Conservation (phyloP, 2,113 vertebrate genomes). For the Arizona elegans region DNA sequence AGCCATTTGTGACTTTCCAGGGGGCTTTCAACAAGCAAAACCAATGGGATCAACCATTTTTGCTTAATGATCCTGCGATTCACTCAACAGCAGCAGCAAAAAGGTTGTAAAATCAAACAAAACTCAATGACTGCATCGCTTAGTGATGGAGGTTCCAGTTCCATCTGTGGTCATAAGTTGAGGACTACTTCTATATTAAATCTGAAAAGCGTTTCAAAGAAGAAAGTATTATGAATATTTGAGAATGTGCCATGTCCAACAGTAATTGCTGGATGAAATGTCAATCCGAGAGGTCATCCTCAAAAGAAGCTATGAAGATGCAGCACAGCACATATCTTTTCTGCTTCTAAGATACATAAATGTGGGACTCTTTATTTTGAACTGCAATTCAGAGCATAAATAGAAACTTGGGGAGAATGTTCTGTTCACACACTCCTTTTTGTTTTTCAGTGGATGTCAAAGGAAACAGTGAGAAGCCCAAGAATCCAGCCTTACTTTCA, state of each 20-base stretch:
- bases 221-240: slow-evolving; percentile 25
- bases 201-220: rapidly evolving
- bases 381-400: not conserved
- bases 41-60: no score
- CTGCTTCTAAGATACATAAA: rapidly evolving
- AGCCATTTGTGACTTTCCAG: no score
- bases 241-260: not conserved
- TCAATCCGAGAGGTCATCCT: not conserved
- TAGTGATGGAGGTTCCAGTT: no score
- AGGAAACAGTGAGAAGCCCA: slow-evolving; percentile 40
- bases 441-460: not conserved
- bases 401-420: not conserved
- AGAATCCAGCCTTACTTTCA: slow-evolving; percentile 85
- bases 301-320: not conserved
- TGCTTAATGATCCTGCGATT: no score
- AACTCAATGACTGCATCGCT: no score
- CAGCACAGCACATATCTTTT: not conserved
- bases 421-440: slow-evolving; percentile 6
- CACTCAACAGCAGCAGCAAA: no score
- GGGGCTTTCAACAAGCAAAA: no score
- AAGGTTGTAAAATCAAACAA: no score
- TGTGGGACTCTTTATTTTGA: rapidly evolving
- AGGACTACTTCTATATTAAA: not conserved
- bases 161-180: no score
- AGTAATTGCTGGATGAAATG: slow-evolving; percentile 23